Conservation (phyloP, 2,113 vertebrate species). For the Burhinus oedicnemus region DNA sequence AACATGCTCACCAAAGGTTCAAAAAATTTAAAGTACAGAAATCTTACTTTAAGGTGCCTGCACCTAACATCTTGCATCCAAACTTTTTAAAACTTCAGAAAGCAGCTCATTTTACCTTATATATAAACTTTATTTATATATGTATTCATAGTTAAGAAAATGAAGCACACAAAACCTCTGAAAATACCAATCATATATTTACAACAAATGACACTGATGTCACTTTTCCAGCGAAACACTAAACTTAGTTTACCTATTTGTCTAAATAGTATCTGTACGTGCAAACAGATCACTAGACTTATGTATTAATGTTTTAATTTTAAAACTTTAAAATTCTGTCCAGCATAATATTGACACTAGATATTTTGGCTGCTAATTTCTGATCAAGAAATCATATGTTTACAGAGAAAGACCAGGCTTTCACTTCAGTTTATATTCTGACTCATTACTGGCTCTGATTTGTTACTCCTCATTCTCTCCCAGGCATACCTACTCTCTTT, state of each 20-base stretch:
- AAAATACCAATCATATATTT: background rate
- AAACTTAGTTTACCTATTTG: background rate
- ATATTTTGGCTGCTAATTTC: background rate
- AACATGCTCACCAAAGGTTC: background rate
- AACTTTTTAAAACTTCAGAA: background rate
- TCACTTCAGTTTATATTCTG: background rate
- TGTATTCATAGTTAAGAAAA: background rate
- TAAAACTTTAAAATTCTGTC: background rate
- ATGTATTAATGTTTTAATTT: background rate
- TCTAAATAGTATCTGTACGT: background rate
- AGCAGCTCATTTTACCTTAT: background rate
- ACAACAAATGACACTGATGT: rapidly evolving
- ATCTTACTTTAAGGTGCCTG: background rate
- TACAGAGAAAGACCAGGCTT: background rate
- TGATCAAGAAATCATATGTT: background rate
- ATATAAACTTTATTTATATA: background rate
- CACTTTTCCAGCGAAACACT: background rate
- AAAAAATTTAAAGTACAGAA: background rate
- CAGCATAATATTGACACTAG: background rate
- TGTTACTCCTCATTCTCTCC: background rate
- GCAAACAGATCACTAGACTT: background rate
- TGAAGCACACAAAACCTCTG: background rate
- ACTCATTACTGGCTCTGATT: background rate
- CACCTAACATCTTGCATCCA: background rate
- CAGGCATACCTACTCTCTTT: background rate